Evolutionary conservation across 2,113 vertebrate species (phyloP), one percentile per base, ranked within the genome.

Genomic region (Psilopogon haemacephalus): DNA sequence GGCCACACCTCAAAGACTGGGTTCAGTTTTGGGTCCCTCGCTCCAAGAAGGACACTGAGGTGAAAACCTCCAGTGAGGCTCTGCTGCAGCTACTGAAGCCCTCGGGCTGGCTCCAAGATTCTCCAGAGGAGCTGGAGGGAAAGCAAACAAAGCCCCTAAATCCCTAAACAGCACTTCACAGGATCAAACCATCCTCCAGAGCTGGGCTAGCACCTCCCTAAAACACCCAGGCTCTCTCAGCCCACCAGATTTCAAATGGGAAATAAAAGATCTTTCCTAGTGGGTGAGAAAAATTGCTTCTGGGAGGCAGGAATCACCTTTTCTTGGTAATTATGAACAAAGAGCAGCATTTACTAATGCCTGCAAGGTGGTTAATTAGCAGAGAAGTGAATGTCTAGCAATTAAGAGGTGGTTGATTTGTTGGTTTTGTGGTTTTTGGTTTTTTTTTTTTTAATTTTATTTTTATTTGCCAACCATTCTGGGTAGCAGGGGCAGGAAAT

Each of bases 271-370:
- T 32, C 24, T 68, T 86, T 96, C 93, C 82, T 15, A 8, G 88
- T 46, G 78, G 58, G 92, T 82, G 86, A 88, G 89, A 91, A 82
- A 94, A 54, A 79, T 93, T 80, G 78, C 86, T 90, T 80, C 95
- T 48, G 50, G 52, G 90, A 93, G 92, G 88, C 56, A 78, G 58
- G 71, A 88, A 92, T 94, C 87, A 71, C 83, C 93, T 77, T 81
- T 93, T 89, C 91, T 91, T 96, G 96, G 80, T 96, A 95, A 97
- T 97, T 95, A 96, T 63, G 93, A 96, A 94, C 94, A 75, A 81
- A 90, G 87, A 90, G 69, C 60, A 27, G 94, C 77, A 65, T 95
- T 95, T 20, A 68, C 93, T 76, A 87, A 80, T 64, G 81, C 86
- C 94, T 85, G 95, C 8, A 26, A 94, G 84, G 81, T 89, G 95